Base-by-base conservation (phyloP, 2,113 vertebrate species). In the Mystacornis crossleyi region DNA sequence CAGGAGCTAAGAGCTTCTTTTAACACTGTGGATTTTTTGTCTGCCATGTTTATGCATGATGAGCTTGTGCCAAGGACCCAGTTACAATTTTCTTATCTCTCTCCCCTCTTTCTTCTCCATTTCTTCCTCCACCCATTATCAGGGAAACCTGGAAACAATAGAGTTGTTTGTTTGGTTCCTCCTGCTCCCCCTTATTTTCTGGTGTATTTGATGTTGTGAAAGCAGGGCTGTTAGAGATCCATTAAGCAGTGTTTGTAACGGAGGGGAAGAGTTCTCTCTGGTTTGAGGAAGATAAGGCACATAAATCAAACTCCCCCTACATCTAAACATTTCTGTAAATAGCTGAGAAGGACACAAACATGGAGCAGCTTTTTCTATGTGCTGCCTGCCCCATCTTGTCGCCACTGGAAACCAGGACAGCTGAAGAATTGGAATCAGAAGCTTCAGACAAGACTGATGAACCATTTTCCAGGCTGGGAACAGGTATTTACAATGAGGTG, bases 261-360 rank as follows among this genome's bases (percentile, higher is more conserved):
- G 88, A 71, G 93, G 84, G 74, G 51, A 96, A 73, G 69, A 51
- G 58, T 83, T 97, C 95, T 97, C 40, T 97, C 97, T 98, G 97
- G 97, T 90, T 80, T 94, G 92, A 91, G 73, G 83, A 90, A 97
- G 97, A 98, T 98, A 98, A 98, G 95, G 94, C 75, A 93, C 95
- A 96, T 95, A 96, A 97, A 97, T 96, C 21, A 18, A 92, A 92
- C 75, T 87, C 71, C 54, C 95, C 91, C 80, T 88, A 81, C 84
- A 96, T 95, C 89, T 97, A 83, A 98, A 94, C 75, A 78, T 87
- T 97, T 94, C 95, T 96, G 97, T 83, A 97, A 98, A 97, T 81
- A 97, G 82, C 96, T 95, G 86, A 97, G 96, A 36, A 96, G 93
- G 83, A 96, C 67, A 79, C 89, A 95, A 96, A 92, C 90, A 51